Base-by-base conservation (phyloP, 2,888 invertebrate genomes). In the Marasmarcha lunaedactyla region DNA sequence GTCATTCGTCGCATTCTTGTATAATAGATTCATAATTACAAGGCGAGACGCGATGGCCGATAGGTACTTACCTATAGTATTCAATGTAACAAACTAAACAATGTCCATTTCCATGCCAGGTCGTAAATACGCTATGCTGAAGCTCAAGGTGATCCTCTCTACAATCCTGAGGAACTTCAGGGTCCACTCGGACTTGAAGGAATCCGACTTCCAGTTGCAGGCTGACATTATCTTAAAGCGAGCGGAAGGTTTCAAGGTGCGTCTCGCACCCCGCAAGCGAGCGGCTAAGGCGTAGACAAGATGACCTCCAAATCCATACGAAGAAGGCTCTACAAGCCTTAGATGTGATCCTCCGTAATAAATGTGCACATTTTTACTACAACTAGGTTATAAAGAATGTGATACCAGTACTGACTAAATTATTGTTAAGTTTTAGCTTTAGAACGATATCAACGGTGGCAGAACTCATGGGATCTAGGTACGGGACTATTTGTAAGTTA, bases 121-220 rank as follows among this genome's bases (percentile, higher is more conserved):
- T 66, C 89, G 92, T 46, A 92, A 92, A 67, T 92, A 90, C 63
- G 92, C 92, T 30, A 90, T 92, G 90, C 71, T 92, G 50, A 92
- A 92, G 63, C 73, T 92, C 56, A 92, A 92, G 74, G 89, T 92
- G 44, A 85, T 92, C 44, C 78, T 92, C 13, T 90, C 92, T 4
- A 92, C 91, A 42, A 88, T 92, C 52, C 60, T 92, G 50, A 86
- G 92, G 52, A 89, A 89, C 60, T 92, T 89, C 85, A 86, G 86
- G 43, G 86, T 92, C n/a, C 61, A 84, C 43, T 90, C 90, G 3
- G 88, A 90, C 59, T 69, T 89, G 14, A 85, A 84, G 41, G 90
- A 91, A 55, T 70, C 85, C 14, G 90, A 92, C 51, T 92, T 91
- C 69, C 83, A 86, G 59, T 83, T 92, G 12, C 90, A 90, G 67